A percentile compares a stretch with the other conserved stretches of the same genome.
These are phyloP conservation scores for Ctenodactylus gundi DNA, from an alignment of 2,113 vertebrate species.

Conservation along the genomic window DNA sequence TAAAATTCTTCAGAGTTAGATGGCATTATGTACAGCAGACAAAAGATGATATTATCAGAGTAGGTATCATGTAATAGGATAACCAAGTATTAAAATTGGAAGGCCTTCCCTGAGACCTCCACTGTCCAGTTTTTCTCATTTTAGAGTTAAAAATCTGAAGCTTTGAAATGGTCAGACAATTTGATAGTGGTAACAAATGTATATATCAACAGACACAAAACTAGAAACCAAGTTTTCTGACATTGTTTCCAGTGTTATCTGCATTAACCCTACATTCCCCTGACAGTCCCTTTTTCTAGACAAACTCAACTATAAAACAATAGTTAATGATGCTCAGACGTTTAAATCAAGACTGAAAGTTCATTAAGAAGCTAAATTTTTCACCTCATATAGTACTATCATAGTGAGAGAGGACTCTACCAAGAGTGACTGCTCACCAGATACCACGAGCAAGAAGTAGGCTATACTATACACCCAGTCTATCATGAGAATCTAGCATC, in stretches of 20 bases:
- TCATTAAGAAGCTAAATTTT: neutral
- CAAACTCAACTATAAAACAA: neutral
- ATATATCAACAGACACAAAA: constrained; percentile 19
- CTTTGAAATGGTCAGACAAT: constrained; percentile 13
- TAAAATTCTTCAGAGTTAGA: constrained; percentile 16
- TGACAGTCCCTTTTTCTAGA: neutral
- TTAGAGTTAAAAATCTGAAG: constrained; percentile 1
- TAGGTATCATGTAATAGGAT: neutral
- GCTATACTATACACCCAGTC: neutral
- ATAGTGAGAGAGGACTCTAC: neutral
- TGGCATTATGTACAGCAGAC: neutral
- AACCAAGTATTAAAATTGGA: neutral
- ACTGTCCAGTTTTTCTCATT: neutral
- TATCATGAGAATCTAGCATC: neutral
- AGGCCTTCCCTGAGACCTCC: neutral
- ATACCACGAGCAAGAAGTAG: neutral
- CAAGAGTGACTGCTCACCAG: neutral
- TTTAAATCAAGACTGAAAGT: neutral
- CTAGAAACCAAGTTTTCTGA: constrained; percentile 24
- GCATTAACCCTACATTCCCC: neutral
- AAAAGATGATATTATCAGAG: constrained; percentile 6
- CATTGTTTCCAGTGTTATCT: neutral
- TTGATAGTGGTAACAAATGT: neutral
- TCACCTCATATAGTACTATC: neutral
- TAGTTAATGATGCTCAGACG: neutral